These are phyloP conservation scores for Mallotus villosus DNA, from an alignment of 2,797 vertebrate species.

Conservation along the genomic window DNA sequence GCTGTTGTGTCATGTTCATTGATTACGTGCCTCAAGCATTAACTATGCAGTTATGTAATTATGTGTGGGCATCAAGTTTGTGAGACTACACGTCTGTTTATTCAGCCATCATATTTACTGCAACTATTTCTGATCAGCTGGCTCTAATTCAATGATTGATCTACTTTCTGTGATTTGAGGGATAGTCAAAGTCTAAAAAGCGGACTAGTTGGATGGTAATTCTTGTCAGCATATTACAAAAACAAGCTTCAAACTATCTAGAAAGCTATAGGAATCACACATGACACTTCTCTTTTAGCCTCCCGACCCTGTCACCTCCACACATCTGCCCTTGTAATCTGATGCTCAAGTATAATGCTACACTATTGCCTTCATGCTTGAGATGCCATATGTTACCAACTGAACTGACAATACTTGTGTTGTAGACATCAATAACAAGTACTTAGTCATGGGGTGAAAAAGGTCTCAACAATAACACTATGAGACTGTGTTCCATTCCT, in stretches of 20 bases:
- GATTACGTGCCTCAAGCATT: background rate
- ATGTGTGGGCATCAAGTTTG: background rate
- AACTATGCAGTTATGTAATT: background rate
- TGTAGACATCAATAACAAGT: background rate
- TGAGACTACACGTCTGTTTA: no score
- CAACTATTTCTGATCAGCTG: no score
- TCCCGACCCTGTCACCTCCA: constrained; percentile 35
- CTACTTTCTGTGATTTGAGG: background rate
- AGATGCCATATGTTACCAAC: constrained; percentile 24
- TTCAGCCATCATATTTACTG: no score
- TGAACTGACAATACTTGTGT: background rate
- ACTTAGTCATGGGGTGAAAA: background rate
- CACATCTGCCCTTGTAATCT: constrained; percentile 50
- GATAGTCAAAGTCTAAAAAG: background rate
- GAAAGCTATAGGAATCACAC: no score
- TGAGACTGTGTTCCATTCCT: constrained; percentile 2
- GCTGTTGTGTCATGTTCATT: background rate
- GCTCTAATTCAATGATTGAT: background rate
- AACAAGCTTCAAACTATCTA: no score
- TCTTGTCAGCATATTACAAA: background rate
- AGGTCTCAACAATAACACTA: constrained; percentile 2
- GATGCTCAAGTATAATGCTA: constrained; percentile 39
- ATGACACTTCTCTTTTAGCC: background rate
- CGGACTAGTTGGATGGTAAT: background rate
- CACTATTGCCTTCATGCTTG: constrained; percentile 8